Evolutionary conservation across 2,113 vertebrate species (phyloP), one percentile per base, ranked within the genome.

Genomic region (Todiramphus saurophagus): DNA sequence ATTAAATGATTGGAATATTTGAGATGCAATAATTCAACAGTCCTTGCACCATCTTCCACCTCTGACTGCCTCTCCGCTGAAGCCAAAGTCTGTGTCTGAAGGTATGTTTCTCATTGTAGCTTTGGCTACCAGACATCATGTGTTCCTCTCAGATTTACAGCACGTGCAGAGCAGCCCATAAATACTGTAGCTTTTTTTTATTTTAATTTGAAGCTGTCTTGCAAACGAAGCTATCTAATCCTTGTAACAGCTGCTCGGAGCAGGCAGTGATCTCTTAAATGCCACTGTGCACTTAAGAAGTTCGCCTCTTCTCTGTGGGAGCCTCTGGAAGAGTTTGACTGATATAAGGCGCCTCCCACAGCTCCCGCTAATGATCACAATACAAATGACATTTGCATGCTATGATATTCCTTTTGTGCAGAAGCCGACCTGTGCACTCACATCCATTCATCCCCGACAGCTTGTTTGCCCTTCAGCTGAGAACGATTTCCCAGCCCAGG

Each of bases 291-390:
- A 68, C 85, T 97, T 75, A 75, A 76, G 60, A 79, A 78, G 53
- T 81, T 86, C 95, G 87, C 59, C 30, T 93, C 67, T 19, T 90
- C 97, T 95, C 97, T 58, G 70, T 76, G 53, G 97, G 94, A 95
- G 89, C 86, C 83, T 78, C 79, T 74, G 95, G 91, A 95, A 96
- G 96, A 66, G 68, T 78, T 94, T 67, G 87, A 72, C 74, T 51
- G 93, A 64, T 96, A 15, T 10, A 75, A 92, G 89, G 90, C 86
- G 89, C 95, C 93, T 97, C 97, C 97, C 94, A 95, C 94, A 33
- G 96, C 95, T 97, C 91, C 7, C 15, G 96, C 94, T 96, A 97
- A 97, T 95, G 96, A 97, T 97, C 93, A 95, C 97, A 95, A 95
- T 96, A 95, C 96, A 97, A 95, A 97, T 80, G 94, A 82, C 94